These are phyloP conservation scores for Clavelina lepadiformis DNA, from an alignment of 23 tunicate genomes.

Conservation along the genomic window DNA sequence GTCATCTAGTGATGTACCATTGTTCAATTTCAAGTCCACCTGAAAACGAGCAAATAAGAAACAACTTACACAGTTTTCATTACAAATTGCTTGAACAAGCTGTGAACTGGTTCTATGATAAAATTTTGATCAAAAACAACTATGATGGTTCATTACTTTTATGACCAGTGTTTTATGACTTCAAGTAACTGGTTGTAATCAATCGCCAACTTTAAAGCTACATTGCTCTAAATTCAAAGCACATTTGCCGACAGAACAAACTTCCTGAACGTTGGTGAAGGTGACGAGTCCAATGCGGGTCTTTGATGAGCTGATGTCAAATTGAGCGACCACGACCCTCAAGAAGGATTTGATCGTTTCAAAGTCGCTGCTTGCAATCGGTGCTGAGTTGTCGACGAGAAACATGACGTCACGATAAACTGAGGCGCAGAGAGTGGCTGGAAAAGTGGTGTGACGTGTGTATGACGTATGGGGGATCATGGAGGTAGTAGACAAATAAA, in stretches of 20 bases:
- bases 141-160: too few species aligned
- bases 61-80: too few species aligned
- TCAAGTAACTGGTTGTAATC: too few species aligned
- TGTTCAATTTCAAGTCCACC: conserved; percentile 4
- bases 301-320: conserved; percentile 16
- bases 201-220: too few species aligned
- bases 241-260: neutral
- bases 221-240: too few species aligned
- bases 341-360: conserved; percentile 16
- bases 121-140: too few species aligned
- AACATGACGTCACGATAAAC: conserved; percentile 63
- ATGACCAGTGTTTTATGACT: too few species aligned
- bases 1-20: conserved; percentile 5
- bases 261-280: conserved; percentile 8
- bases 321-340: conserved; percentile 11
- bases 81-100: too few species aligned
- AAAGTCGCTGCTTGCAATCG: conserved; percentile 24
- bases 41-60: too few species aligned
- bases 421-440: conserved; percentile 1
- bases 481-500: too few species aligned
- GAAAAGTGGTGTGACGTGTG: neutral
- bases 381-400: conserved; percentile 39
- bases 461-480: too few species aligned
- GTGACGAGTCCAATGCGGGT: conserved; percentile 45
- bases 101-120: too few species aligned